Evolutionary conservation across 2,113 vertebrate genomes (phyloP).

Genomic region (Pedionomus torquatus): DNA sequence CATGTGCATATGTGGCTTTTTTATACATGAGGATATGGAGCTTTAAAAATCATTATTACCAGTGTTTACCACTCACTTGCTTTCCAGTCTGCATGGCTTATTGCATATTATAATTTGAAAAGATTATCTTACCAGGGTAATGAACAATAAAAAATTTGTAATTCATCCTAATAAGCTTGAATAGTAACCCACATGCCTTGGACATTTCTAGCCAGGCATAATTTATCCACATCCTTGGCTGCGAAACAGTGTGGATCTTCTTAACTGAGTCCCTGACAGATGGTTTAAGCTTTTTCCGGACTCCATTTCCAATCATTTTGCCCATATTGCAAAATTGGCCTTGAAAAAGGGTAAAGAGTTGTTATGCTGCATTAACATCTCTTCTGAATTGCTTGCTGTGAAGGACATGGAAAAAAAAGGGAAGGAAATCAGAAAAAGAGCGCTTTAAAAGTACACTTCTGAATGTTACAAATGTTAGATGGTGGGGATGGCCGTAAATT

Average conservation of each 20-base stretch:
- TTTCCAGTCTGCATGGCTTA: slow-evolving; percentile 35
- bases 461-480: slow-evolving; percentile 29
- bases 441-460: slow-evolving; percentile 47
- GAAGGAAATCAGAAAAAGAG: slow-evolving; percentile 62
- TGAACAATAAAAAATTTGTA: slow-evolving; percentile 70
- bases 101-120: slow-evolving; percentile 61
- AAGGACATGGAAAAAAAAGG: slow-evolving; percentile 74
- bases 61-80: slow-evolving; percentile 29
- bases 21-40: not conserved
- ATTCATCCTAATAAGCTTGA: slow-evolving; percentile 78
- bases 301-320: slow-evolving; percentile 80
- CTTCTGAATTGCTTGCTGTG: slow-evolving; percentile 77
- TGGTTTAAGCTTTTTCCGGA: slow-evolving; percentile 81
- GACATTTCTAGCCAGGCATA: slow-evolving; percentile 76
- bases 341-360: slow-evolving; percentile 82
- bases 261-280: slow-evolving; percentile 83
- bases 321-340: slow-evolving; percentile 84
- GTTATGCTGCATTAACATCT: slow-evolving; percentile 78
- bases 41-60: slow-evolving; percentile 12
- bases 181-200: slow-evolving; percentile 70
- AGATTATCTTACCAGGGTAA: slow-evolving; percentile 68
- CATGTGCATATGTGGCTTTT: not conserved
- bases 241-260: slow-evolving; percentile 78
- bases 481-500: slow-evolving; percentile 23
- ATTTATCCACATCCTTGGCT: slow-evolving; percentile 81